Base-by-base conservation (phyloP, 2,113 vertebrate genomes). In the Vulpes vulpes region DNA sequence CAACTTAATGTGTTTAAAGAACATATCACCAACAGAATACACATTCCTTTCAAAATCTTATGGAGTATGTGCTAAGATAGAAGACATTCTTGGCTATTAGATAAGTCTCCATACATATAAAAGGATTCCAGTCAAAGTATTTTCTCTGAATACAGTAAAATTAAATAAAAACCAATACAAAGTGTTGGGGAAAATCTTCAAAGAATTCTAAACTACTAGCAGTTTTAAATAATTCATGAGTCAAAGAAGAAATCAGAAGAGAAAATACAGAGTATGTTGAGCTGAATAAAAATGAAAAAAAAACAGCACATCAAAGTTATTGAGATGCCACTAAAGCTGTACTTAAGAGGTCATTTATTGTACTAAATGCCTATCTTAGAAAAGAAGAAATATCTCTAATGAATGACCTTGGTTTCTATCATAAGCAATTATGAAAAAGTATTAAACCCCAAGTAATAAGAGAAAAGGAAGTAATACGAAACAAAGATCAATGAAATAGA, bases 141-240 rank as follows among this genome's bases (percentile, higher is more conserved):
- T 32, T 82, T 71, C n/a, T 92, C 53, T 49, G 64, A n/a, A 51
- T 91, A 23, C 53, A 91, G 69, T n/a, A 92, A 20, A 92, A 89
- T 60, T 89, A 60, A 17, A 82, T 59, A 32, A 59, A 92, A 92
- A 71, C 49, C 30, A 32, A 23, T 59, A 91, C 22, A 82, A 82
- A 65, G 14, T 71, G n/a, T 92, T 35, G 59, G 27, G 35, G 57
- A 92, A 67, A 82, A 43, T 59, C 53, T 82, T 82, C 35, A 82
- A n/a, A 81, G 71, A 82, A 25, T 71, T 69, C 16, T 82, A 49
- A 92, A 69, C 78, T 81, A 81, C 27, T 71, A 49, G 17, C 5
- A 82, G 9, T 83, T 82, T 55, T 73, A 49, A 71, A 71, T 82
- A 92, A 67, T 32, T 67, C 62, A n/a, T n/a, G 19, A 8, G 43